These are phyloP conservation scores for Hemichromis elongatus DNA, from an alignment of 2,113 vertebrate genomes.

Conservation along the genomic window DNA sequence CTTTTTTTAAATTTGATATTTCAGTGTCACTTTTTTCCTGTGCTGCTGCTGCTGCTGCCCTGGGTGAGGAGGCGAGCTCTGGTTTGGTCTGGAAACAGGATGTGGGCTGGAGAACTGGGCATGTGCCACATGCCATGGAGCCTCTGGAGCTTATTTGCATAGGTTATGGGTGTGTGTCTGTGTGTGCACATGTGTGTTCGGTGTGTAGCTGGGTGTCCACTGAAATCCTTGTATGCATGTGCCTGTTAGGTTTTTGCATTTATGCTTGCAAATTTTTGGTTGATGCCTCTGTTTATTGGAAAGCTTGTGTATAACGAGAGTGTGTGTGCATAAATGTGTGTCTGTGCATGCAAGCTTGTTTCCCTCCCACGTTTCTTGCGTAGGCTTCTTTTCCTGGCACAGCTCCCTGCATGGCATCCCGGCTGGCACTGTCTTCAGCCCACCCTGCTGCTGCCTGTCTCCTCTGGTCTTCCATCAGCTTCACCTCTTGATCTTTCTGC, in stretches of 20 bases:
- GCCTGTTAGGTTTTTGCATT: background rate
- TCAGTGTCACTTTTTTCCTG: slow-evolving; percentile 1
- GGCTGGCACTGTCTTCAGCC: slow-evolving; percentile 47
- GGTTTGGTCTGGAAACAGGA: slow-evolving; percentile 60
- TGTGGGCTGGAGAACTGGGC: slow-evolving; percentile 66
- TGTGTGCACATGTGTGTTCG: background rate
- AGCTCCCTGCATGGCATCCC: slow-evolving; percentile 59
- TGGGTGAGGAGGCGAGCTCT: slow-evolving; percentile 48
- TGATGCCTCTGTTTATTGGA: background rate
- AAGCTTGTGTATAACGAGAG: background rate
- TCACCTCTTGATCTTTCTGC: slow-evolving; percentile 29
- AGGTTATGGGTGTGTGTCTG: slow-evolving; percentile 16
- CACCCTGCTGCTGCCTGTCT: slow-evolving; percentile 53
- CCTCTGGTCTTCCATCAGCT: slow-evolving; percentile 9
- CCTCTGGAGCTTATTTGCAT: slow-evolving; percentile 60
- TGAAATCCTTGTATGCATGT: slow-evolving; percentile 19
- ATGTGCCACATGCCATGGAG: slow-evolving; percentile 65
- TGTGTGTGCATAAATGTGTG: background rate
- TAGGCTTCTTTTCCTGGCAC: slow-evolving; percentile 54
- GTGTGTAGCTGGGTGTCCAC: slow-evolving; percentile 14
- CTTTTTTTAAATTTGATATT: background rate
- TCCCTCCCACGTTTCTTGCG: slow-evolving; percentile 14
- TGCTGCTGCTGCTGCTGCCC: slow-evolving; percentile 17
- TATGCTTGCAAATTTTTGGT: background rate
- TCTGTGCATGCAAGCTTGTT: background rate